Evolutionary conservation across 2,113 vertebrate genomes (phyloP).

Genomic region (Hipposideros armiger): DNA sequence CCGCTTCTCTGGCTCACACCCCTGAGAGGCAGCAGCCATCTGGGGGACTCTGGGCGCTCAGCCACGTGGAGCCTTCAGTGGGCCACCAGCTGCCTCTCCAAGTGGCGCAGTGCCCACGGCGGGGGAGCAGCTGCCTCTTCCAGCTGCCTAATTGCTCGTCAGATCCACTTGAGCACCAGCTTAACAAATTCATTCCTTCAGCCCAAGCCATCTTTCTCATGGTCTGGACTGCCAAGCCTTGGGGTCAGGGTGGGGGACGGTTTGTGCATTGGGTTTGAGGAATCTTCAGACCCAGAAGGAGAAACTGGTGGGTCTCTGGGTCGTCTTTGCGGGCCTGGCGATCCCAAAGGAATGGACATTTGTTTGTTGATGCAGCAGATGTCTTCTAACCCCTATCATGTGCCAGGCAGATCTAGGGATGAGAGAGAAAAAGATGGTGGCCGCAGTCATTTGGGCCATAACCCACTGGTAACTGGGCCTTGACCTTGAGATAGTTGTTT

Average conservation of each 20-base stretch:
- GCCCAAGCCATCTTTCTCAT: neutral
- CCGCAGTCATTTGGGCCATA: neutral
- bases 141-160: conserved; percentile 55
- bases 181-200: neutral
- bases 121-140: conserved; percentile 54
- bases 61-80: neutral
- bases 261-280: neutral
- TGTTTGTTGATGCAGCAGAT: neutral
- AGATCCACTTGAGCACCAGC: neutral
- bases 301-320: neutral
- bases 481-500: neutral
- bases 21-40: neutral
- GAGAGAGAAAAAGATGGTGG: neutral
- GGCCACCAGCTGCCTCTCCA: neutral
- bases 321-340: neutral
- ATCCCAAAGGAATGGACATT: neutral
- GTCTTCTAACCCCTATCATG: neutral
- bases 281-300: neutral
- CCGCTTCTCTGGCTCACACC: neutral
- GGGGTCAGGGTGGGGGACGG: neutral
- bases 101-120: accelerated
- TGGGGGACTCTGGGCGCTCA: neutral
- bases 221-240: neutral
- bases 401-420: neutral
- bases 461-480: too few relatives aligned